phyloP scores from a whole-genome alignment of 2,797 vertebrate genomes.

The Hippocampus kuda region DNA sequence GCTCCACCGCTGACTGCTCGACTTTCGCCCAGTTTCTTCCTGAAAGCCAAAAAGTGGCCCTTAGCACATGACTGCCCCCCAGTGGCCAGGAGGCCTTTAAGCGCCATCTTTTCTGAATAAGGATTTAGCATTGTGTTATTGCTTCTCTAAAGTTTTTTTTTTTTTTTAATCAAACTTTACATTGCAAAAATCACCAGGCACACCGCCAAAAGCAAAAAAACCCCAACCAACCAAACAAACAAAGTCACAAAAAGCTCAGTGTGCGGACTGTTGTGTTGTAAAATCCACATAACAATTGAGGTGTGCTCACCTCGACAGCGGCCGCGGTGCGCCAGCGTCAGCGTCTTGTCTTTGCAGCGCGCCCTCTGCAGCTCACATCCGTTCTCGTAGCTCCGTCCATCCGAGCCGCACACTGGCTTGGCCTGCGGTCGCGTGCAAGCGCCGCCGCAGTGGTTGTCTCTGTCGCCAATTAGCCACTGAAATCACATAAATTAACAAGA shows the following conservation, averaged over 20 bases:
- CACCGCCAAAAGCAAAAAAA: too few relatives aligned
- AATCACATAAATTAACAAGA: background rate
- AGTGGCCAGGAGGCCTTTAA: background rate
- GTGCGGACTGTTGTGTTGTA: too few relatives aligned
- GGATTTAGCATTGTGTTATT: too few relatives aligned
- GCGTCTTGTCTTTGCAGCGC: conserved; percentile 80
- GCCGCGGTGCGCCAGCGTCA: conserved; percentile 77
- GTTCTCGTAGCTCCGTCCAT: conserved; percentile 85
- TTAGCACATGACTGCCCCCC: background rate
- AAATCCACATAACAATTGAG: too few relatives aligned
- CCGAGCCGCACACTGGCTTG: conserved; percentile 88
- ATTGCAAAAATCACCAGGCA: too few relatives aligned
- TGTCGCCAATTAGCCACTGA: conserved; percentile 94
- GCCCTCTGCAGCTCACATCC: conserved; percentile 93
- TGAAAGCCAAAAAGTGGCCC: conserved; percentile 24
- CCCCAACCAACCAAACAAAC: too few relatives aligned
- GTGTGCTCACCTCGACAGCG: conserved; percentile 81
- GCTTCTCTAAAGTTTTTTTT: too few relatives aligned
- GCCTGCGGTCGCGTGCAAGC: conserved; percentile 78
- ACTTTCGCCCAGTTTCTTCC: conserved; percentile 59
- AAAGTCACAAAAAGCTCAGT: too few relatives aligned
- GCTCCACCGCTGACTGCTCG: conserved; percentile 48
- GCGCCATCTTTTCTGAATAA: background rate
- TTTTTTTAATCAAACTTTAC: too few relatives aligned
- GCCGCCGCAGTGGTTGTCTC: conserved; percentile 80